Percentiles rank a stretch among this genome's conserved stretches.
Evolutionary conservation across 2,888 invertebrate species (phyloP).

Genomic region (Hetaerina titia): DNA sequence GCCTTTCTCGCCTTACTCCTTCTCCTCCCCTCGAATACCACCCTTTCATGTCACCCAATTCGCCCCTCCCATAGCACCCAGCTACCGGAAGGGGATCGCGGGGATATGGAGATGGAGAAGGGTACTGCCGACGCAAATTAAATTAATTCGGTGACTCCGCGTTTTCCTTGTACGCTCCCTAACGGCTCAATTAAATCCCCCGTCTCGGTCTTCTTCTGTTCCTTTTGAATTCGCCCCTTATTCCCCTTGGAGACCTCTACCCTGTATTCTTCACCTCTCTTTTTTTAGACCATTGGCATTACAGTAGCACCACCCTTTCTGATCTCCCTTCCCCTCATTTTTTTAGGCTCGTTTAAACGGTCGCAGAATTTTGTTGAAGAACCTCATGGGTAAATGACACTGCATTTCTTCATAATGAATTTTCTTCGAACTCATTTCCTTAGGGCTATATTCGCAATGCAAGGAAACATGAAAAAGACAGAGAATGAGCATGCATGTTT

Average conservation of each 20-base stretch:
- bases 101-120: slow-evolving; percentile 36
- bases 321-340: background rate
- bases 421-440: background rate
- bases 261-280: background rate
- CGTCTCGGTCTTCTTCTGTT: slow-evolving; percentile 9
- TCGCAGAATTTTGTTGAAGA: background rate
- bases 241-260: background rate
- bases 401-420: background rate
- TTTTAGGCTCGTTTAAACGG: background rate
- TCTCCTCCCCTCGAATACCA: background rate
- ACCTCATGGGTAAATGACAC: background rate
- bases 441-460: background rate
- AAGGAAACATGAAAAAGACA: background rate
- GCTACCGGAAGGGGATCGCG: background rate
- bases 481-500: background rate
- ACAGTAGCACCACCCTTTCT: background rate
- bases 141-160: slow-evolving; percentile 66
- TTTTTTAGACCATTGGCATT: background rate
- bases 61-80: background rate
- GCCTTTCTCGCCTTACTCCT: slow-evolving; percentile 32
- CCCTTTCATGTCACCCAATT: slow-evolving; percentile 14
- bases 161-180: slow-evolving; percentile 56
- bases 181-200: slow-evolving; percentile 54
- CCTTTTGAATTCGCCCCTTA: background rate
- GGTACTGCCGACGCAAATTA: slow-evolving; percentile 31